Base-by-base conservation (phyloP, 2,888 invertebrate species). In the Alviniconcha strummeri region DNA sequence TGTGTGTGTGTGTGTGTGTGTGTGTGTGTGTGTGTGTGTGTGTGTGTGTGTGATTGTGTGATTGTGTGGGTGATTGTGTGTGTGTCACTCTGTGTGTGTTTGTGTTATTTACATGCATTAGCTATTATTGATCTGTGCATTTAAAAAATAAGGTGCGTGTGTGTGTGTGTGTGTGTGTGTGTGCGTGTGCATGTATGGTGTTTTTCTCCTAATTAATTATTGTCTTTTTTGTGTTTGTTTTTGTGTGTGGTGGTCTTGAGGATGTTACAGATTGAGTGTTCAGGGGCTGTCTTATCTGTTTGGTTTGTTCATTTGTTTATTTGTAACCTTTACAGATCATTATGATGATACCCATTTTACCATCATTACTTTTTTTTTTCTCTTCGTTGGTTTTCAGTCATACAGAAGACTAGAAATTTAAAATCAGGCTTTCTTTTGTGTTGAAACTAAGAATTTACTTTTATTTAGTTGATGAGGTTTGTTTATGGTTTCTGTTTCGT, bases 131-230 rank as follows among this genome's bases (percentile, higher is more conserved):
- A n/a, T 60, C 9, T 60, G 60, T 60, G 60, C n/a, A 69, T 69
- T 6, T 69, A 17, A 7, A 7, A 11, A 19, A 75, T 75, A 55
- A 36, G 52, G 75, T 75, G 75, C 36, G 52, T 75, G 75, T 52
- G 52, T 19, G 75, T 75, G 75, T 75, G 75, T 52, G 75, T 75
- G 75, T 75, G 75, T 75, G 75, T 52, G 75, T 75, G 75, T 52
- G 75, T 75, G 52, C 4, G 52, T 75, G 75, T 75, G 75, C 4
- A 69, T 69, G 17, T 6, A 15, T n/a, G 69, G 6, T 69, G 69
- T 13, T 6, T 9, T 9, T 15, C 9, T 15, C 9, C 9, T 9
- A 9, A 64, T 64, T 64, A 13, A 4, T 64, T 9, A 64, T 17
- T 69, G 69, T n/a, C 13, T 13, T 17, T 7, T n/a, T 69, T 1